Evolutionary conservation across 1,140 invertebrate genomes (phyloP).

Genomic region (Odontomachus brunneus): DNA sequence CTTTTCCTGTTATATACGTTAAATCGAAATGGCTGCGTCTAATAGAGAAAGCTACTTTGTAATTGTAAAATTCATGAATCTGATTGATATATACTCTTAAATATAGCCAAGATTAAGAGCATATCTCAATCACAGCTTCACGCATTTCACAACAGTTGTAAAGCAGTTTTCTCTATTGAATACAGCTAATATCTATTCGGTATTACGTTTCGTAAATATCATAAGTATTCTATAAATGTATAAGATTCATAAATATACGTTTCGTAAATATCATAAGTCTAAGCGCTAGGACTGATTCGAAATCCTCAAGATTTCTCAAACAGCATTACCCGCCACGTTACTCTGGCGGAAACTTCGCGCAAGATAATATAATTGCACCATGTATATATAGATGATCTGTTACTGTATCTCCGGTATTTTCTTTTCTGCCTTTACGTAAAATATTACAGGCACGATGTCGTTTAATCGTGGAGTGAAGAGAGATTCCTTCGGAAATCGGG

Average conservation of each 20-base stretch:
- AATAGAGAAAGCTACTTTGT: no score
- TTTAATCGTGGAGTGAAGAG: slow-evolving; percentile 83
- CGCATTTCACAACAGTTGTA: no score
- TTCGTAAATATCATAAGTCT: not conserved
- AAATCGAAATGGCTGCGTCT: no score
- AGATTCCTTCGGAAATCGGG: slow-evolving; percentile 79
- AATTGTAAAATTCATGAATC: no score
- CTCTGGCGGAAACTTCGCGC: not conserved
- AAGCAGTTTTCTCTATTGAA: no score
- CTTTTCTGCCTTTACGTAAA: not conserved
- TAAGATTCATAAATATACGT: no score
- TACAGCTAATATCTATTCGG: no score
- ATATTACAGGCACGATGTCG: slow-evolving; percentile 73
- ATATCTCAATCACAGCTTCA: no score
- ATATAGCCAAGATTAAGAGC: no score
- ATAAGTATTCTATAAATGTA: no score
- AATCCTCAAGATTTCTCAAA: not conserved
- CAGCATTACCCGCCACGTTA: slow-evolving; percentile 16
- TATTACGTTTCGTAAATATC: not conserved
- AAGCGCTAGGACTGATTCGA: not conserved
- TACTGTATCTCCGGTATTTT: not conserved
- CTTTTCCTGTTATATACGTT: not conserved
- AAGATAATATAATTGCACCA: not conserved
- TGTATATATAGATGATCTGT: not conserved
- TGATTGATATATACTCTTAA: no score